phyloP scores from a whole-genome alignment of 2,113 vertebrate species.

The Phoxinus phoxinus region DNA sequence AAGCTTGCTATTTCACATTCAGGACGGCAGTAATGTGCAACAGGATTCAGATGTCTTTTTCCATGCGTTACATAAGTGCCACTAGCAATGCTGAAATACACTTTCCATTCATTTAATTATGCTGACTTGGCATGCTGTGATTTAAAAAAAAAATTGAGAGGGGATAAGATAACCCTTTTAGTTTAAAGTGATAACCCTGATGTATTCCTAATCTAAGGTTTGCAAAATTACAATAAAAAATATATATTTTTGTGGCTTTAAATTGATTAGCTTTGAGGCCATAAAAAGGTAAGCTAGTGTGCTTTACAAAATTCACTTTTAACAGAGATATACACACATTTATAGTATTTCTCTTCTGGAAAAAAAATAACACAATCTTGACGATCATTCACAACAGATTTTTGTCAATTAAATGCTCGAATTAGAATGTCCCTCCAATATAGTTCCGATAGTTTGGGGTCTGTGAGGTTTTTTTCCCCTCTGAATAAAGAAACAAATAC shows the following conservation, averaged over 20 bases:
- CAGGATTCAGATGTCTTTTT: constrained; percentile 71
- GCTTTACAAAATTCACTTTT: not conserved
- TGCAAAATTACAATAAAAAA: not conserved
- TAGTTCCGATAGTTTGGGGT: too few relatives aligned
- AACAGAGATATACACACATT: not conserved
- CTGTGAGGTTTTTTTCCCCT: too few relatives aligned
- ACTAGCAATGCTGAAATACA: constrained; percentile 59
- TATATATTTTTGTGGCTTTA: not conserved
- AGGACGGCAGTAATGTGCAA: constrained; percentile 52
- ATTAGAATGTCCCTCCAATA: not conserved
- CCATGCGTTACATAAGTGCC: constrained; percentile 67
- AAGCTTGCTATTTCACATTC: constrained; percentile 60
- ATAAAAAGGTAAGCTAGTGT: not conserved
- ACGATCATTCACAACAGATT: not conserved
- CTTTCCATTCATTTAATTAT: constrained; percentile 66
- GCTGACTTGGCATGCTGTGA: constrained; percentile 60
- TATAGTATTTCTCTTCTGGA: too few relatives aligned
- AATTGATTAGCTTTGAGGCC: not conserved
- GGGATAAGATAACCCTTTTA: not conserved
- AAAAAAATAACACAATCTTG: not conserved
- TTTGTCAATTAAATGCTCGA: not conserved
- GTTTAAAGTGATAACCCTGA: constrained; percentile 8
- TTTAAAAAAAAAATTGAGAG: constrained; percentile 49
- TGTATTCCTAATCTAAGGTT: not conserved
- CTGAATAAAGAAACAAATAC: too few relatives aligned